A percentile compares a stretch with the other conserved stretches of the same genome.
phyloP scores from a whole-genome alignment of 2,113 vertebrate genomes.

The Labeo catla region DNA sequence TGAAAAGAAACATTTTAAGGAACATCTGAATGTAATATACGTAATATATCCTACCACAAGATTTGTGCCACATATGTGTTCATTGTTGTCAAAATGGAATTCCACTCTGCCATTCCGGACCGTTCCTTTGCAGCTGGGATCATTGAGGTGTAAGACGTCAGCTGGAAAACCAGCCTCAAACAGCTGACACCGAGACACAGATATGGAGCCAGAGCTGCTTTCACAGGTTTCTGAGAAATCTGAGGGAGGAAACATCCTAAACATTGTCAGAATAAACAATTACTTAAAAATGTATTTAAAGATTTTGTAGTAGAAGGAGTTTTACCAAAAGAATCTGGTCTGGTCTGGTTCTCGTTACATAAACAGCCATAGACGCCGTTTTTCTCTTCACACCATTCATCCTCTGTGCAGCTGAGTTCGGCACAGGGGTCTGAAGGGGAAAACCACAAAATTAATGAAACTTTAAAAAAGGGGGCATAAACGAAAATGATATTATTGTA shows the following conservation, averaged over 20 bases:
- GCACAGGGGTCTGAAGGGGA: conserved; percentile 60
- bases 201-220: conserved; percentile 58
- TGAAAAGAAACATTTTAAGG: no score
- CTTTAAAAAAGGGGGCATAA: neutral
- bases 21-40: neutral
- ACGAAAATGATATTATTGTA: neutral
- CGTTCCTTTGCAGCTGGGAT: conserved; percentile 64
- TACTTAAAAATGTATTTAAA: neutral
- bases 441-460: neutral
- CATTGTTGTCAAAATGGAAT: conserved; percentile 67
- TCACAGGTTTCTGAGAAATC: conserved; percentile 64
- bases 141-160: conserved; percentile 63
- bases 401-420: conserved; percentile 63
- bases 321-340: conserved; percentile 61
- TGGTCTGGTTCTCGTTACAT: conserved; percentile 64
- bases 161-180: conserved; percentile 70
- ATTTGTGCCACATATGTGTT: conserved; percentile 66
- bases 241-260: conserved; percentile 37
- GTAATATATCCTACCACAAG: conserved; percentile 60
- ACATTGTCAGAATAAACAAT: neutral
- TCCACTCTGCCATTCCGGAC: conserved; percentile 62
- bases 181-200: conserved; percentile 59
- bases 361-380: conserved; percentile 71
- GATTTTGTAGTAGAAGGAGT: neutral
- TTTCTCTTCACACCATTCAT: conserved; percentile 74